phyloP scores from a whole-genome alignment of 53 echinoderm and acorn worm species.

The Holothuria leucospilota region DNA sequence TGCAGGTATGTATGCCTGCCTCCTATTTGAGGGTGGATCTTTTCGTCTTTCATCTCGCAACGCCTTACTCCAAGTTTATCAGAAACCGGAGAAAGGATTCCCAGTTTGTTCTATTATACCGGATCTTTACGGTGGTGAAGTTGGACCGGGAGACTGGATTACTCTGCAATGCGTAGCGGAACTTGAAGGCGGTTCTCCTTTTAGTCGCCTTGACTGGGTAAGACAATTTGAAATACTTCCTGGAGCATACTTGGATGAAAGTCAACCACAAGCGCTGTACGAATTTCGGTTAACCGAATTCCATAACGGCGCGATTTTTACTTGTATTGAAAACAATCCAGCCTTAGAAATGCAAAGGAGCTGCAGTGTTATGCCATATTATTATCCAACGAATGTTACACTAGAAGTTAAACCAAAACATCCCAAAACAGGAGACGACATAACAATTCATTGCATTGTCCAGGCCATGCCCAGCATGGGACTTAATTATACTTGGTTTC shows the following conservation, averaged over 20 bases:
- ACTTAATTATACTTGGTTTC: constrained; percentile 62
- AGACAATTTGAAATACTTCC: constrained; percentile 66
- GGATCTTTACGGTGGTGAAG: not conserved
- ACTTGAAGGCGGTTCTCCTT: constrained; percentile 32
- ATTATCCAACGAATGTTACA: constrained; percentile 61
- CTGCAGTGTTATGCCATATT: constrained; percentile 59
- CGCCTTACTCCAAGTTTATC: constrained; percentile 18
- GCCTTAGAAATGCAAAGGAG: constrained; percentile 43
- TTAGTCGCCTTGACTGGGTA: constrained; percentile 67
- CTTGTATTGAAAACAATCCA: constrained; percentile 63
- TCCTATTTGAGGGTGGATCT: constrained; percentile 42
- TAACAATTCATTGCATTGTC: constrained; percentile 39
- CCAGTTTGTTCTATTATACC: constrained; percentile 29
- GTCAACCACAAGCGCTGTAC: constrained; percentile 56
- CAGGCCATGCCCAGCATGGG: constrained; percentile 42
- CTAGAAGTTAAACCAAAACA: constrained; percentile 8
- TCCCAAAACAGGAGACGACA: constrained; percentile 45
- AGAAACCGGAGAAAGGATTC: constrained; percentile 4
- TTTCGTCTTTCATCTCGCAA: constrained; percentile 35
- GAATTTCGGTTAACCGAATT: constrained; percentile 63
- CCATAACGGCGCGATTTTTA: constrained; percentile 65
- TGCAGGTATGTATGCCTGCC: constrained; percentile 61
- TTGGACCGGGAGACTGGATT: constrained; percentile 62
- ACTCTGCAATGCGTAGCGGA: constrained; percentile 48
- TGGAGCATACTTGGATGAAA: constrained; percentile 42